These are phyloP conservation scores for Ecliptopera silaceata DNA, from an alignment of 2,888 invertebrate genomes.

Conservation along the genomic window DNA sequence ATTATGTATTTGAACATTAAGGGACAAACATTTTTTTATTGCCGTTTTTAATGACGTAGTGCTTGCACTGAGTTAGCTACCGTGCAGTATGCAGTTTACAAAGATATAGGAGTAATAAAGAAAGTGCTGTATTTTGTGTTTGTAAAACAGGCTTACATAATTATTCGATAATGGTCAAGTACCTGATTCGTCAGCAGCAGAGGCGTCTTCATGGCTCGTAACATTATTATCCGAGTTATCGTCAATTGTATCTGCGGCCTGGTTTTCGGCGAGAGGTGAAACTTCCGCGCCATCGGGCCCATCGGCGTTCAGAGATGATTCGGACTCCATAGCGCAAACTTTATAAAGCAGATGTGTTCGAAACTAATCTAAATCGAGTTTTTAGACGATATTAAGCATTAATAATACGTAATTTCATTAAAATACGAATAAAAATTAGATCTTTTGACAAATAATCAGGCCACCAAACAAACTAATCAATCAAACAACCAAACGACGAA, in stretches of 20 bases:
- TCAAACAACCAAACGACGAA: too few relatives aligned
- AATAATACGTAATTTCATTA: conserved; percentile 51
- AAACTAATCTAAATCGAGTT: conserved; percentile 59
- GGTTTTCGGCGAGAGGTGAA: conserved; percentile 68
- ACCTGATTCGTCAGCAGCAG: conserved; percentile 63
- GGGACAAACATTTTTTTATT: too few relatives aligned
- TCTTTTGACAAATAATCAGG: conserved; percentile 27
- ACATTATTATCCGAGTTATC: conserved; percentile 68
- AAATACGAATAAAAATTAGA: neutral
- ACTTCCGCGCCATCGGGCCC: conserved; percentile 79
- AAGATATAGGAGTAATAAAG: too few relatives aligned
- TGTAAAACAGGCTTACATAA: neutral
- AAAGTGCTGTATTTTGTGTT: too few relatives aligned
- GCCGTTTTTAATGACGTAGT: too few relatives aligned
- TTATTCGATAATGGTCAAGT: conserved; percentile 8
- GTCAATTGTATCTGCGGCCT: conserved; percentile 58
- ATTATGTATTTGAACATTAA: too few relatives aligned
- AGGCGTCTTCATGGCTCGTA: conserved; percentile 62
- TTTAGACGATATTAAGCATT: conserved; percentile 41
- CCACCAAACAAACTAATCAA: too few relatives aligned
- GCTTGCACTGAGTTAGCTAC: too few relatives aligned
- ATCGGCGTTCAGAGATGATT: conserved; percentile 66
- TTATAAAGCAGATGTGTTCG: conserved; percentile 33
- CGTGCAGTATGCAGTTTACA: too few relatives aligned
- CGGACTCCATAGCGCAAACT: conserved; percentile 66